Percentiles rank a stretch among this genome's conserved stretches.
phyloP scores from a whole-genome alignment of 1,140 invertebrate species.

The Zaprionus lachaisei region DNA sequence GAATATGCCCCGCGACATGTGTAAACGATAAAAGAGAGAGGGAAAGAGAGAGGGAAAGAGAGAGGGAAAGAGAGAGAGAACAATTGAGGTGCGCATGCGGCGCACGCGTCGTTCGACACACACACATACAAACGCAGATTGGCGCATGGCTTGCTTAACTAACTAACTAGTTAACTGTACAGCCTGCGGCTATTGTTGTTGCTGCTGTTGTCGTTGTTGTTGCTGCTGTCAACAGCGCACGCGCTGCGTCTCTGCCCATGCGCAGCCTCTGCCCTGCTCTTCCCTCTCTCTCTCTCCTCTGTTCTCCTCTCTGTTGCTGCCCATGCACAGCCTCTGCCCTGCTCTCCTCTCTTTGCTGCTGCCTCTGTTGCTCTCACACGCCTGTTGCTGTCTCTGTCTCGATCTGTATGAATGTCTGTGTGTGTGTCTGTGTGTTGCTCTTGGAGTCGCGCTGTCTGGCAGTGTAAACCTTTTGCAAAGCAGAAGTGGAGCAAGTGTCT shows the following conservation, averaged over 20 bases:
- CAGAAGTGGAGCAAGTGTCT: constrained; percentile 73
- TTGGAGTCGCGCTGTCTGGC: constrained; percentile 68
- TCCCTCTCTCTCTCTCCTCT: not conserved
- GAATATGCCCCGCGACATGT: constrained; percentile 45
- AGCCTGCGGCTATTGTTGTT: constrained; percentile 12
- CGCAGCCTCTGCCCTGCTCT: not conserved
- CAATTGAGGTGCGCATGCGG: constrained; percentile 59
- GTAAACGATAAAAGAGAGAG: constrained; percentile 43
- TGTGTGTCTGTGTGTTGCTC: constrained; percentile 29
- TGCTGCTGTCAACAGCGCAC: constrained; percentile 53
- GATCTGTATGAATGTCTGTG: not conserved
- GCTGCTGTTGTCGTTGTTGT: constrained; percentile 1
- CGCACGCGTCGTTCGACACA: constrained; percentile 56
- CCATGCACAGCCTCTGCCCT: constrained; percentile 9
- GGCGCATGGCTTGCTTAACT: constrained; percentile 56
- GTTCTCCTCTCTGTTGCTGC: constrained; percentile 27
- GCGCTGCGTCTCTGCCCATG: constrained; percentile 33
- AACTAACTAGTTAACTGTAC: constrained; percentile 55
- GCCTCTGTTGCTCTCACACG: constrained; percentile 1
- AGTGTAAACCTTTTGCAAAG: constrained; percentile 46
- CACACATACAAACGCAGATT: constrained; percentile 18
- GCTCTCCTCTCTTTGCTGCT: not conserved
- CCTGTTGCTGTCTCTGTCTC: not conserved
- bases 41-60: not conserved
- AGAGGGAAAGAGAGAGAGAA: not conserved